Percentiles rank a stretch among this genome's conserved stretches.
These are phyloP conservation scores for Strigamia maritima DNA, from an alignment of 2,888 invertebrate species.

Conservation along the genomic window DNA sequence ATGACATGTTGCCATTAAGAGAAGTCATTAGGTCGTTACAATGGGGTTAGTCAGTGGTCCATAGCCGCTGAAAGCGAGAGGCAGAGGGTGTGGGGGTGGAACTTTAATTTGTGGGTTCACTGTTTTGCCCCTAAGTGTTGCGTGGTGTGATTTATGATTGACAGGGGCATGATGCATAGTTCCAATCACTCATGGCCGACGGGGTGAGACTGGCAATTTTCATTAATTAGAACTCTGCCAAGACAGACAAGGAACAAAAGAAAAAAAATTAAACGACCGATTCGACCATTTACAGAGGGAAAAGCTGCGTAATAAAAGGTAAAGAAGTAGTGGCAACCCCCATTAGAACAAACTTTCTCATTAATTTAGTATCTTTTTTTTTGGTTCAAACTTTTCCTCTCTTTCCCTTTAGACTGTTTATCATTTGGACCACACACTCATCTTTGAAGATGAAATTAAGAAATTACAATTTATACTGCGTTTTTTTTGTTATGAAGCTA, in stretches of 20 bases:
- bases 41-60: constrained; percentile 5
- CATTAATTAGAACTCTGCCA: constrained; percentile 37
- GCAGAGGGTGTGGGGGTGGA: constrained; percentile 16
- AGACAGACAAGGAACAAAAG: constrained; percentile 18
- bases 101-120: constrained; percentile 36
- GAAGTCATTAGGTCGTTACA: constrained; percentile 10
- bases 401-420: background rate
- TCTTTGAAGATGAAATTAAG: constrained; percentile 10
- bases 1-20: constrained; percentile 15
- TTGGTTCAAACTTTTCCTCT: background rate
- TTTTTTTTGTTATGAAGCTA: background rate
- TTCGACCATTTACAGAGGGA: background rate
- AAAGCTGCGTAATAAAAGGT: background rate
- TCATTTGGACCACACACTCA: background rate
- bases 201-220: constrained; percentile 38
- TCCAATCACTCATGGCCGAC: constrained; percentile 37
- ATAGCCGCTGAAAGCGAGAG: background rate
- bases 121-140: constrained; percentile 34
- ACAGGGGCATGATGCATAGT: constrained; percentile 31
- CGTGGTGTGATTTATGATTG: constrained; percentile 40
- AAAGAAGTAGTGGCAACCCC: background rate
- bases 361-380: background rate
- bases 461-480: background rate
- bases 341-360: background rate
- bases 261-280: background rate